phyloP scores from a whole-genome alignment of 2,113 vertebrate species.

The Festucalex cinctus region DNA sequence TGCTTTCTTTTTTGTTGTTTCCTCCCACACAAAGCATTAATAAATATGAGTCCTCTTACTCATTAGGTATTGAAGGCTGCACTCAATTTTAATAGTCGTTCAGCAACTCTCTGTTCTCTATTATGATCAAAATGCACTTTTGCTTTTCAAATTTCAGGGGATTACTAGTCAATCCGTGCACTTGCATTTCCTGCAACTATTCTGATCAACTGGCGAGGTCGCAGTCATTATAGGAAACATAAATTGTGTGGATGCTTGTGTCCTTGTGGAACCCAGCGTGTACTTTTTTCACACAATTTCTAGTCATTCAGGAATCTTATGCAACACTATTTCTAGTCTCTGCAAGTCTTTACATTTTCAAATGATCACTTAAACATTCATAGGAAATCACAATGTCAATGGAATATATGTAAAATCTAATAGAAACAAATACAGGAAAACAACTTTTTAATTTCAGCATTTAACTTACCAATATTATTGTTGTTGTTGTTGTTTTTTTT shows the following conservation, averaged over 20 bases:
- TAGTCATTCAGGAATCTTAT: no score
- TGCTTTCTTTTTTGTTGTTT: background rate
- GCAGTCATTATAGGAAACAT: no score
- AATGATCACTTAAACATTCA: background rate
- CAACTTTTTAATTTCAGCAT: background rate
- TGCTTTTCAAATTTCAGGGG: no score
- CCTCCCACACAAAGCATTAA: constrained; percentile 23
- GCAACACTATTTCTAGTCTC: no score
- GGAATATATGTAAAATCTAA: no score
- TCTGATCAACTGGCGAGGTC: no score
- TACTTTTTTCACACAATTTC: no score
- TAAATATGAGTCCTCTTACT: constrained; percentile 5
- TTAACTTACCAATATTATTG: background rate
- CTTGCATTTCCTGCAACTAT: no score
- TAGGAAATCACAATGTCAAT: background rate
- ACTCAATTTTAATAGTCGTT: background rate
- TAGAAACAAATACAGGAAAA: background rate
- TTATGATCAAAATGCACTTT: background rate
- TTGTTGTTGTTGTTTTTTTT: background rate
- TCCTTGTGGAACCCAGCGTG: no score
- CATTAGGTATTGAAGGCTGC: constrained; percentile 21
- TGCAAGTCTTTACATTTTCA: no score
- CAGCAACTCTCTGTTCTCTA: background rate
- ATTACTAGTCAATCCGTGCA: no score
- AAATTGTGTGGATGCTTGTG: no score